These are phyloP conservation scores for Catocala sponsa DNA, from an alignment of 2,888 invertebrate genomes.

Conservation along the genomic window DNA sequence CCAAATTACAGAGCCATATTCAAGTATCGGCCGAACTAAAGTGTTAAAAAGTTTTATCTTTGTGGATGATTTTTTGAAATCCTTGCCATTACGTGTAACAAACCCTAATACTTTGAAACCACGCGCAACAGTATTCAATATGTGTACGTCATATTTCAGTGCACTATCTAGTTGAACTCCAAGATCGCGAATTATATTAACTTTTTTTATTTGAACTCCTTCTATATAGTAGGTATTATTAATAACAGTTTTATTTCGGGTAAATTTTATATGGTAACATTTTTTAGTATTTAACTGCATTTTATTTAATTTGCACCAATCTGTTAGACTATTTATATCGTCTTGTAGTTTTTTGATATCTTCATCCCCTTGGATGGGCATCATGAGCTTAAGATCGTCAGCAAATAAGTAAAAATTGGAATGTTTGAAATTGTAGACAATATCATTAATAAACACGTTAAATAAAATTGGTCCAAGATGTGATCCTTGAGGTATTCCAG, in stretches of 20 bases:
- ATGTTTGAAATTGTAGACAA: slow-evolving; percentile 1
- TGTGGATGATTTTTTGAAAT: too few species aligned
- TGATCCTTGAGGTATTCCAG: too few species aligned
- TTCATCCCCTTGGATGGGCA: not conserved
- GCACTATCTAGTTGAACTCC: too few species aligned
- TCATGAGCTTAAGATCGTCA: slow-evolving; percentile 11
- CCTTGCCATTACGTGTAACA: too few species aligned
- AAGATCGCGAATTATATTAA: not conserved
- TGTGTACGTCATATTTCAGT: too few species aligned
- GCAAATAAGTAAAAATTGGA: slow-evolving; percentile 5
- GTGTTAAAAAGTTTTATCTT: too few species aligned
- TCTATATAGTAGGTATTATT: too few species aligned
- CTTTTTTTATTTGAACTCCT: not conserved
- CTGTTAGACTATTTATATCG: slow-evolving; percentile 8
- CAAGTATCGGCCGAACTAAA: not conserved
- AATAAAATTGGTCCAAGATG: slow-evolving; percentile 8
- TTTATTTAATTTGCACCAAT: slow-evolving; percentile 8
- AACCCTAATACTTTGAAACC: too few species aligned
- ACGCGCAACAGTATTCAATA: too few species aligned
- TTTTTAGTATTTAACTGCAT: slow-evolving; percentile 10
- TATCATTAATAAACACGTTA: slow-evolving; percentile 11
- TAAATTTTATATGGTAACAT: slow-evolving; percentile 13
- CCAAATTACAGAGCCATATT: not conserved
- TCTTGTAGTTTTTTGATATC: slow-evolving; percentile 3
- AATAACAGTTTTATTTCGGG: not conserved